A percentile compares a stretch with the other conserved stretches of the same genome.
Evolutionary conservation across 2,888 invertebrate genomes (phyloP).

Genomic region (Tetranychus truncatus): DNA sequence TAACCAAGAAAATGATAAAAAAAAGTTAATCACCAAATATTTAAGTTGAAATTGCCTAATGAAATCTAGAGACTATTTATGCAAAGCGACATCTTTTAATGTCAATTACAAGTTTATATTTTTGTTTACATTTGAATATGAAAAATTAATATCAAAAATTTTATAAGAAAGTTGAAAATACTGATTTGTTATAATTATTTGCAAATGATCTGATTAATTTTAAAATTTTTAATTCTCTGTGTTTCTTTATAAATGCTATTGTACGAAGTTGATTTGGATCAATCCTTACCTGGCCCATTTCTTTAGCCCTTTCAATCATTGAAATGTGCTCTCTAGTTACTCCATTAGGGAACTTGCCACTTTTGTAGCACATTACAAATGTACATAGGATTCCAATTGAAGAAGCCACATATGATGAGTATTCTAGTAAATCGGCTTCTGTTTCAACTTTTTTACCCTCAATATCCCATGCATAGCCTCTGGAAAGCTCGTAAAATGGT

Average conservation of each 20-base stretch:
- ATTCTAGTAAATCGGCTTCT: conserved; percentile 5
- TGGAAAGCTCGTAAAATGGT: conserved; percentile 1
- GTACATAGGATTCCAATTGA: conserved; percentile 1
- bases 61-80: no score
- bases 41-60: no score
- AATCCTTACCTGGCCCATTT: conserved; percentile 9
- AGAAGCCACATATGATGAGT: conserved; percentile 4
- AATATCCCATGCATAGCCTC: conserved; percentile 9
- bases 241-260: no score
- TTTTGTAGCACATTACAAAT: conserved; percentile 9
- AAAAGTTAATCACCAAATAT: no score
- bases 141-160: not conserved
- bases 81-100: no score
- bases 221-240: no score
- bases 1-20: no score
- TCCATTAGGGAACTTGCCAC: not conserved
- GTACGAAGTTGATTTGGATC: not conserved
- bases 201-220: no score
- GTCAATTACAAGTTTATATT: no score
- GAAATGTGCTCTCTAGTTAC: not conserved
- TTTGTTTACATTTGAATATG: no score
- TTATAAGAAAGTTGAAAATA: not conserved
- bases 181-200: no score
- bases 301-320: conserved; percentile 2
- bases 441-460: conserved; percentile 4